Evolutionary conservation across 2,888 invertebrate genomes (phyloP), one percentile per base, ranked within the genome.

Genomic region (Eilema sororculum): DNA sequence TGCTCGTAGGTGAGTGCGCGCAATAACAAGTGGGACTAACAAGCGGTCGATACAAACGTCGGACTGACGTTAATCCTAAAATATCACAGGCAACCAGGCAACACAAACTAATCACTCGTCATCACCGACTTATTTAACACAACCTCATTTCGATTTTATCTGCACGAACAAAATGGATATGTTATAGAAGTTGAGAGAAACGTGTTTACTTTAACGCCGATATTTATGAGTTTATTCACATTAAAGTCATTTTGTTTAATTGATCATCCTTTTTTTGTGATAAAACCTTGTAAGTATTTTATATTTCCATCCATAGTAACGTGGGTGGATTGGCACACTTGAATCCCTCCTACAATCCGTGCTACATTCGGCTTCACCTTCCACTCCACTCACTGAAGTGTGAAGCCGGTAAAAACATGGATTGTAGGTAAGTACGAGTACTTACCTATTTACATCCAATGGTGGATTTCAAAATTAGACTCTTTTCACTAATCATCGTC

Each of bases 21-120:
- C 92, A 86, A 81, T 89, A 94, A 95, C 95, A 95, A 95, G 94
- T 91, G 92, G 88, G 81, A 80, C 92, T 95, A 95, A 95, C 94
- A 93, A 95, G 94, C 93, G 79, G 84, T 84, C 90, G 86, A 87
- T 88, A 86, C 90, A 90, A 88, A 87, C 87, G 78, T 83, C 86
- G 85, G 84, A 86, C 90, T 89, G 90, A 90, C 89, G 88, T 88
- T 94, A 88, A 94, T 88, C 88, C 90, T 93, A 93, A 94, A 93
- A 92, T 91, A 92, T 91, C 89, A 86, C 90, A 84, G 80, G 84
- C 28, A 28, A 28, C n/a, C 28, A 28, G 28, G 28, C 85, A 78
- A 81, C 81, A 80, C 83, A 84, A 88, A 92, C 92, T 93, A 93
- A 95, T 94, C 92, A 92, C 90, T 90, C 90, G 78, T 84, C 64